Base-by-base conservation (phyloP, 1,140 invertebrate genomes). In the Hycleus cichorii region DNA sequence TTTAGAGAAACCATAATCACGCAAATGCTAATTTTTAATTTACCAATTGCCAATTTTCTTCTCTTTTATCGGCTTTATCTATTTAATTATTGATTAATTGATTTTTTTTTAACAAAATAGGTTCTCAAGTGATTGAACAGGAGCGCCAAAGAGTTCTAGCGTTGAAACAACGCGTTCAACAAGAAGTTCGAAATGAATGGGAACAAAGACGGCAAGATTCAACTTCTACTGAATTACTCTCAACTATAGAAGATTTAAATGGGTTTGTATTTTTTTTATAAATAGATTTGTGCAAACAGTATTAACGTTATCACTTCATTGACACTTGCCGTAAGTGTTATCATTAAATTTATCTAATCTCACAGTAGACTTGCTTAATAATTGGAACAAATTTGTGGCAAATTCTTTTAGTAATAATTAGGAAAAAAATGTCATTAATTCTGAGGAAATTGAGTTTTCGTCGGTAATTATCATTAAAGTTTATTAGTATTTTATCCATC, bases 61-160 rank as follows among this genome's bases (percentile, higher is more conserved):
- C 18, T 18, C 18, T 18, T 18, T 18, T 18, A 18, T 18, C 18
- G 1, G 18, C 2, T 2, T 18, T 18, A 18, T 32, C 7, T 7
- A 32, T 32, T 32, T 32, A 32, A 32, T 5, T 32, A 8, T 11
- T 27, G 43, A 52, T 32, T 12, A 47, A 11, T 39, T 12, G 32
- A 32, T 44, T 40, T 42, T 4, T 4, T 48, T 49, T 43, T 26
- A 44, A n/a, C 10, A 4, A 46, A 42, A 27, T 61, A 92, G 90
- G 90, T 52, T 89, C 87, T 66, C 86, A 91, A 80, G 89, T 95
- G 43, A 93, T 95, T 67, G 91, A 93, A 69, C 88, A 94, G 69
- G 91, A 95, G 75, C 78, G 90, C 50, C 84, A 89, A 64, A 83
- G 92, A 67, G 89, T 96, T 32, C 84, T 86, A 52, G 91, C 93